phyloP scores from a whole-genome alignment of 2,113 vertebrate genomes.

The Saimiri boliviensis region DNA sequence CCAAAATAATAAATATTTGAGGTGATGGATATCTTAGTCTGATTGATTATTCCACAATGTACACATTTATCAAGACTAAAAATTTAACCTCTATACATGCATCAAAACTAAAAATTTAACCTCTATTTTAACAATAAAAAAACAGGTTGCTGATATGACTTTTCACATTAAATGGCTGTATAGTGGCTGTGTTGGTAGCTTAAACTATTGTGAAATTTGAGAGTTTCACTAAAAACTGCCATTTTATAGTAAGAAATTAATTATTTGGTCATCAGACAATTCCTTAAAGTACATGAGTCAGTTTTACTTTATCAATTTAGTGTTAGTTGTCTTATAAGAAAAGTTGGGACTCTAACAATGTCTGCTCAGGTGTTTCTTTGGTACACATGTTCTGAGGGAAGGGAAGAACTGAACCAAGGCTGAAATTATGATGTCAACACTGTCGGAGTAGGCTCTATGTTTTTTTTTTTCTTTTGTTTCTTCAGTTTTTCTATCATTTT shows the following conservation, averaged over 20 bases:
- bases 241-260: neutral
- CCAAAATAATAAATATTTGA: neutral
- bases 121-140: neutral
- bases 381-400: neutral
- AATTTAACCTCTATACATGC: neutral
- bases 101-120: neutral
- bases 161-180: neutral
- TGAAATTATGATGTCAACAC: accelerated
- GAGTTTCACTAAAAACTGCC: neutral
- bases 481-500: neutral
- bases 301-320: neutral
- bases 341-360: neutral
- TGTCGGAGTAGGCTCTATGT: neutral
- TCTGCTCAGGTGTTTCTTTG: neutral
- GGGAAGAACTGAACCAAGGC: neutral
- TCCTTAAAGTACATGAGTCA: neutral
- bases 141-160: neutral
- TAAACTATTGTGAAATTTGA: neutral
- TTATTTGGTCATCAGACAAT: neutral
- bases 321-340: neutral
- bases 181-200: neutral
- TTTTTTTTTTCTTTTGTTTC: neutral
- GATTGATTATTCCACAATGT: neutral
- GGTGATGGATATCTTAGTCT: neutral
- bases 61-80: neutral